Evolutionary conservation across 2,888 invertebrate species (phyloP).

Genomic region (Cerastoderma edule): DNA sequence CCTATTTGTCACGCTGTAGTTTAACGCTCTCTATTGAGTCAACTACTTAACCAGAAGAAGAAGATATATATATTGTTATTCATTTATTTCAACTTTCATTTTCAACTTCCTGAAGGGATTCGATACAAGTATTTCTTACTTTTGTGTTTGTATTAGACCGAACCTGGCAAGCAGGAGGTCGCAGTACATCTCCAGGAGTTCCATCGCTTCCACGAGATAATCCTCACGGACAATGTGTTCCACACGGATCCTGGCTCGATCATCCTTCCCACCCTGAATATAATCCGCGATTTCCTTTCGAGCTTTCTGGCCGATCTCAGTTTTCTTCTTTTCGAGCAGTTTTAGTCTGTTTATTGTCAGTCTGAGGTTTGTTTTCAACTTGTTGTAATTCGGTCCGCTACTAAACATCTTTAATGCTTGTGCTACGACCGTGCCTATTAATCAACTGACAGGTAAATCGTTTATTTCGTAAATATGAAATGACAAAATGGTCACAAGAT

Average conservation of each 20-base stretch:
- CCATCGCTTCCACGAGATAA: constrained; percentile 99
- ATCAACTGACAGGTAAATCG: not conserved
- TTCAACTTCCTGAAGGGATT: too few relatives aligned
- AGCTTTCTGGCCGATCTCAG: constrained; percentile 97
- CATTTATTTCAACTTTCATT: too few relatives aligned
- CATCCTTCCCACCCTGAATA: constrained; percentile 84
- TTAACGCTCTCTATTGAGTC: too few relatives aligned
- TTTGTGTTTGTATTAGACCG: constrained; percentile 90
- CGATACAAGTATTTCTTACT: constrained; percentile 71
- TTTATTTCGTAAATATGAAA: not conserved
- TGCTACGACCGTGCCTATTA: constrained; percentile 11
- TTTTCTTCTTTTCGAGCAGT: constrained; percentile 95
- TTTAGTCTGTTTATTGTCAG: constrained; percentile 97
- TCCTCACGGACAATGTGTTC: constrained; percentile 99
- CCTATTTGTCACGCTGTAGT: too few relatives aligned
- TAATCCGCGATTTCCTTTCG: constrained; percentile 99
- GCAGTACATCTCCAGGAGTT: constrained; percentile 99
- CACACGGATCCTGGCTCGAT: constrained; percentile 95
- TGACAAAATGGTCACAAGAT: constrained; percentile 54
- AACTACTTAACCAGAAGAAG: too few relatives aligned
- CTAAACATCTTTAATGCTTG: constrained; percentile 85
- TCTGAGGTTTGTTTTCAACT: constrained; percentile 97
- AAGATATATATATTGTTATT: too few relatives aligned
- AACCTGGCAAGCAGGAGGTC: constrained; percentile 97
- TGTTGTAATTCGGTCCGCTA: constrained; percentile 95